These are phyloP conservation scores for Pyralis farinalis DNA, from an alignment of 2,888 invertebrate species.

Conservation along the genomic window DNA sequence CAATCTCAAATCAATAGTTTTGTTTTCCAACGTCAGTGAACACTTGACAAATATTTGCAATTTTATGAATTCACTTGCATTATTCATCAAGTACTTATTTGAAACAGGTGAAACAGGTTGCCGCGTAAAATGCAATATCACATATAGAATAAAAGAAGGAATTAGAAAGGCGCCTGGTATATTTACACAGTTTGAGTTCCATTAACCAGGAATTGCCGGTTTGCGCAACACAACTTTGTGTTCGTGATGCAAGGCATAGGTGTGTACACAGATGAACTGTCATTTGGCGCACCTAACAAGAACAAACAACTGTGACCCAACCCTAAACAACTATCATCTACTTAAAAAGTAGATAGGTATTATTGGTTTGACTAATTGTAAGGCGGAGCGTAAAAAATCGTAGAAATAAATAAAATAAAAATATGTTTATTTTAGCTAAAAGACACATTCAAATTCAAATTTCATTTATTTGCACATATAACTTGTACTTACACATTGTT, in stretches of 20 bases:
- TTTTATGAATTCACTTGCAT: neutral
- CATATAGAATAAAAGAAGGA: conserved; percentile 17
- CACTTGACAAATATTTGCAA: neutral
- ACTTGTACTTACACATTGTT: too few relatives aligned
- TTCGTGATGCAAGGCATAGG: conserved; percentile 45
- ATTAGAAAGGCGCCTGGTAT: conserved; percentile 36
- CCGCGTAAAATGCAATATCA: conserved; percentile 10
- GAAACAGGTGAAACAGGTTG: neutral
- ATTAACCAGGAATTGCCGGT: conserved; percentile 42
- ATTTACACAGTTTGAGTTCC: conserved; percentile 56
- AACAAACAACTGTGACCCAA: conserved; percentile 11
- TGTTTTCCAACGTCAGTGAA: conserved; percentile 5
- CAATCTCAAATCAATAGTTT: too few relatives aligned
- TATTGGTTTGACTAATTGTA: too few relatives aligned
- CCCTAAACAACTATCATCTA: neutral
- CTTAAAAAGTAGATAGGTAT: too few relatives aligned
- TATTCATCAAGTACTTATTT: neutral
- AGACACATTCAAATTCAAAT: too few relatives aligned
- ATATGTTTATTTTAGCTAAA: too few relatives aligned
- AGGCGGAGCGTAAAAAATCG: too few relatives aligned
- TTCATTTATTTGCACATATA: too few relatives aligned
- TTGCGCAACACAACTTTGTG: conserved; percentile 51
- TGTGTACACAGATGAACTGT: conserved; percentile 58
- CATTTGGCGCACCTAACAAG: conserved; percentile 26
- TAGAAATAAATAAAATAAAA: too few relatives aligned